Base-by-base conservation (phyloP, 2,113 vertebrate genomes). In the Oceanodroma tethys region DNA sequence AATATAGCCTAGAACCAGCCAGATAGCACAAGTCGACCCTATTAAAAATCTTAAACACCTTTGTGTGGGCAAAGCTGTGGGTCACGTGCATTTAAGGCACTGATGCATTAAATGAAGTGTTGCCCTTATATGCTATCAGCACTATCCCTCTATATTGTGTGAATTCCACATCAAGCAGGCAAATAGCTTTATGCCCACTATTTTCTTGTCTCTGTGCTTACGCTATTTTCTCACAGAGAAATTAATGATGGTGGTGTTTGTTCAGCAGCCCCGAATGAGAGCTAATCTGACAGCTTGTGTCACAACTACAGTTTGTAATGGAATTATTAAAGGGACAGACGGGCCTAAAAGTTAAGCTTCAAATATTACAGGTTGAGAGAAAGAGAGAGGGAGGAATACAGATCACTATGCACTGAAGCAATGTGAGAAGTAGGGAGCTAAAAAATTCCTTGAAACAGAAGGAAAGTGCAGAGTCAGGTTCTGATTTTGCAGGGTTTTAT, bases 211-310 rank as follows among this genome's bases (percentile, higher is more conserved):
- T 75, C 90, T 73, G 16, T 58, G 50, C 45, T 93, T 81, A 70
- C 32, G 8, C 32, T 80, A 10, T 70, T 89, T 92, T 86, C 90
- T 92, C 67, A 86, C 55, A 20, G 55, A 92, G 62, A 81, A 95
- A 74, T 88, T 94, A 94, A 86, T 63, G 85, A 45, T 40, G 56
- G 58, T 86, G 56, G 14, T 93, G 90, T 90, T 94, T 94, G 85
- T 92, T 95, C 92, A 93, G 92, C 32, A 88, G 87, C 71, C 75
- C 71, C 90, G 95, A 94, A 96, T 86, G 81, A 92, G 82, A 96
- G 23, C 50, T 94, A 58, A 90, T 83, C 72, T 88, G 95, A 88
- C 92, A 96, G 71, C 14, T 47, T 68, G 42, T 78, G 92, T 90
- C 88, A 97, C 62, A 81, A 34, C 42, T 74, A 18, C n/a, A 25